Base-by-base conservation (phyloP, 2,113 vertebrate genomes). In the Ascaphus truei region DNA sequence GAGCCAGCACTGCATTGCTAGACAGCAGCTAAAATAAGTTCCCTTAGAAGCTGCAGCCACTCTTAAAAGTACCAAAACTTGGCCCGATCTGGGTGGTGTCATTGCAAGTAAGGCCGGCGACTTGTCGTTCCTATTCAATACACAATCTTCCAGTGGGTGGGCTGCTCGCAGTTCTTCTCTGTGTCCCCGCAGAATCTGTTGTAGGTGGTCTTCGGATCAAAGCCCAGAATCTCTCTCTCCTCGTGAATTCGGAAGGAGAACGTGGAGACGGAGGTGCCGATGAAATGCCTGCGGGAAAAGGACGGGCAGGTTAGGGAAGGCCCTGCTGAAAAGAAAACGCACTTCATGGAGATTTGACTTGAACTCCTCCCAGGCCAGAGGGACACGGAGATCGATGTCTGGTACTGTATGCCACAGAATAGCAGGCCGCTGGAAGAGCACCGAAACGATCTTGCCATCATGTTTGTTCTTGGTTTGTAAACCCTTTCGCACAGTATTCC, bases 181-280 rank as follows among this genome's bases (percentile, higher is more conserved):
- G 75, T 76, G 69, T 98, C 95, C 1, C 97, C 96, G 48, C 96
- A 99, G 68, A 99, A 97, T 13, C 97, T 89, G 75, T 93, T 98
- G 73, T 99, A 99, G 0, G 96, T 98, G 3, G 91, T 92, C 85
- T 91, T 93, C 16, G 96, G 96, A 59, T 96, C 92, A 65, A 99
- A 93, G 5, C 96, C 95, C 26, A 99, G 76, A 59, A 99, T 96
- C 72, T 99, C 97, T 25, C 96, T 86, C 73, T 99, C 97, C 65
- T 99, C 97, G 0, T 98, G 95, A 75, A 99, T 98, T 51, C 96
- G 90, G 71, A 98, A 98, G n/a, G 96, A 98, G 80, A 99, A 99
- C 0, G 97, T 99, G 3, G 97, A 99, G 50, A 99, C 93, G 0
- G 97, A 96, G 0, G 96, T 98, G 50, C 97, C 97, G 0, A 96